Evolutionary conservation across 2,888 invertebrate genomes (phyloP).

Genomic region (Latheticus oryzae): DNA sequence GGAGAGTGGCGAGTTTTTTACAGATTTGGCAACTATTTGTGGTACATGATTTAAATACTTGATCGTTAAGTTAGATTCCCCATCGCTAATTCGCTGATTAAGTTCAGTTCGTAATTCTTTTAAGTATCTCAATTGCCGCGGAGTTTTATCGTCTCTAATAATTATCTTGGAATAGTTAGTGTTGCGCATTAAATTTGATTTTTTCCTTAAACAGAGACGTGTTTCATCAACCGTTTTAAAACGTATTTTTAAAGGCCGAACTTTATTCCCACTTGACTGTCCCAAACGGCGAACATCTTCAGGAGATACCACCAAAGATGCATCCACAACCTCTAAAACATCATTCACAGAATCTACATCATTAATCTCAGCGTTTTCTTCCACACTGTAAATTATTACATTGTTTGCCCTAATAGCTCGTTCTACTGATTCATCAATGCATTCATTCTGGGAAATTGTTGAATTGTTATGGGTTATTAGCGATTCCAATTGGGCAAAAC

Average conservation of each 20-base stretch:
- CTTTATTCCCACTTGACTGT: background rate
- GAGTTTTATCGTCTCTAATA: background rate
- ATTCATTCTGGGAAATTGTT: too few relatives aligned
- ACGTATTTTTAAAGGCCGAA: background rate
- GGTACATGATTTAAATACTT: too few relatives aligned
- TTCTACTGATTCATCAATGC: constrained; percentile 1
- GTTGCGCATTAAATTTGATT: background rate
- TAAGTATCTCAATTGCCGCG: background rate
- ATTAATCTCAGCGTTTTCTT: background rate
- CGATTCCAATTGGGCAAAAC: too few relatives aligned
- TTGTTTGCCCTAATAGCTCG: background rate
- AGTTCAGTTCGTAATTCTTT: constrained; percentile 1
- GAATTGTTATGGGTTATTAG: too few relatives aligned
- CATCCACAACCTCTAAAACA: constrained; percentile 1
- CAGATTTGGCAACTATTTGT: too few relatives aligned
- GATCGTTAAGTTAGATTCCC: too few relatives aligned
- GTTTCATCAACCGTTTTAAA: background rate
- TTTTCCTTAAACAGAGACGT: background rate
- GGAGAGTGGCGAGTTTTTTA: too few relatives aligned
- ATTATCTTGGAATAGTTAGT: background rate
- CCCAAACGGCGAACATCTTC: background rate
- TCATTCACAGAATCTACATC: background rate
- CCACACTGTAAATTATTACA: constrained; percentile 1
- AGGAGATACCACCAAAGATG: background rate
- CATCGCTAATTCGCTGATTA: background rate